Conservation (phyloP, 2,888 invertebrate genomes). For the Xylophagus ater region DNA sequence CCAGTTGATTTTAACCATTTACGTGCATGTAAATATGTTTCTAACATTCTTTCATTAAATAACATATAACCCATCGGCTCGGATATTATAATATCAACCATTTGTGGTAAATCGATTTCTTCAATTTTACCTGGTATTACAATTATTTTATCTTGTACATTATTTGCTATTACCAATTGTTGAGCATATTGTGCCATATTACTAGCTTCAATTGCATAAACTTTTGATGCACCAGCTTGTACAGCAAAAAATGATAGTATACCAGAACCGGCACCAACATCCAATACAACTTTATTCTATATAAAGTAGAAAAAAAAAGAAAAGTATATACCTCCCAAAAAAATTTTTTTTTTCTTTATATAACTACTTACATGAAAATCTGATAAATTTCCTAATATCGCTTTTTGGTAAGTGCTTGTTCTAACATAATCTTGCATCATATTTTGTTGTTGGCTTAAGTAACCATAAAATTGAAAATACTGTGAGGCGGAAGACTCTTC, state of each 20-base stretch:
- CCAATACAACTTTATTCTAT: constrained; percentile 80
- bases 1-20: constrained; percentile 91
- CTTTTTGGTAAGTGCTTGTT: constrained; percentile 96
- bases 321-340: neutral
- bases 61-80: constrained; percentile 99
- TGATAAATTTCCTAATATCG: constrained; percentile 82
- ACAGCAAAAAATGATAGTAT: constrained; percentile 97
- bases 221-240: constrained; percentile 91
- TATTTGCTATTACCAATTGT: constrained; percentile 80
- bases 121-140: constrained; percentile 98
- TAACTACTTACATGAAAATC: constrained; percentile 68
- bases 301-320: neutral
- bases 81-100: constrained; percentile 93
- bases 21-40: constrained; percentile 95
- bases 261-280: constrained; percentile 98
- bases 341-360: constrained; percentile 3
- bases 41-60: constrained; percentile 97
- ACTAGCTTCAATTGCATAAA: constrained; percentile 98
- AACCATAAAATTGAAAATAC: constrained; percentile 99
- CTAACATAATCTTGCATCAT: constrained; percentile 99
- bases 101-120: constrained; percentile 90
- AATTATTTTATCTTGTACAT: constrained; percentile 73
- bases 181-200: constrained; percentile 97
- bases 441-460: constrained; percentile 97
- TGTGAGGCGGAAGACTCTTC: constrained; percentile 97